Evolutionary conservation across 2,113 vertebrate genomes (phyloP).

Genomic region (Aspiorhynchus laticeps): DNA sequence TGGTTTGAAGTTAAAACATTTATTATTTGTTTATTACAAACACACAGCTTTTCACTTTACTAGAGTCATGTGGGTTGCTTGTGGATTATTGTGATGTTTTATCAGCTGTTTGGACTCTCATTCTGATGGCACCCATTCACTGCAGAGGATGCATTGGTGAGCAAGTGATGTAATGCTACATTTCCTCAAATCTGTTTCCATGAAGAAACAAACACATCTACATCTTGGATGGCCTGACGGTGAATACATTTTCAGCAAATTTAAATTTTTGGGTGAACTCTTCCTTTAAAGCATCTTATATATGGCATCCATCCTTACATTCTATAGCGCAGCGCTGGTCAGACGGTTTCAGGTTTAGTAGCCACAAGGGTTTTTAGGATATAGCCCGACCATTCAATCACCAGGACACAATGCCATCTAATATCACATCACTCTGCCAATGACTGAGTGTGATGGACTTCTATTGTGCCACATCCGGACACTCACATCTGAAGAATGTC

Average conservation of each 20-base stretch:
- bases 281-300: background rate
- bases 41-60: too few species aligned
- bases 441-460: background rate
- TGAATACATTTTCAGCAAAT: background rate
- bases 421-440: slow-evolving; percentile 33
- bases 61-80: background rate
- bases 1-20: too few species aligned
- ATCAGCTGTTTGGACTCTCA: background rate
- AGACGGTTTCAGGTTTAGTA: background rate
- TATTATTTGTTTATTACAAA: too few species aligned
- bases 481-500: slow-evolving; percentile 39
- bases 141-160: background rate
- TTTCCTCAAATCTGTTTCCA: background rate
- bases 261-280: background rate
- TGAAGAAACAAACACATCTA: too few species aligned
- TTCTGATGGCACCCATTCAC: background rate
- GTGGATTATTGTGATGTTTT: background rate
- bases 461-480: slow-evolving; percentile 30
- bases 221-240: too few species aligned
- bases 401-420: background rate
- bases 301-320: background rate
- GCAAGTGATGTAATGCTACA: background rate
- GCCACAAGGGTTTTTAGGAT: background rate
- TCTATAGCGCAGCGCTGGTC: background rate
- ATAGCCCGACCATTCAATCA: slow-evolving; percentile 22